phyloP scores from a whole-genome alignment of 2,888 invertebrate species.

The Sarcophaga caerulescens region DNA sequence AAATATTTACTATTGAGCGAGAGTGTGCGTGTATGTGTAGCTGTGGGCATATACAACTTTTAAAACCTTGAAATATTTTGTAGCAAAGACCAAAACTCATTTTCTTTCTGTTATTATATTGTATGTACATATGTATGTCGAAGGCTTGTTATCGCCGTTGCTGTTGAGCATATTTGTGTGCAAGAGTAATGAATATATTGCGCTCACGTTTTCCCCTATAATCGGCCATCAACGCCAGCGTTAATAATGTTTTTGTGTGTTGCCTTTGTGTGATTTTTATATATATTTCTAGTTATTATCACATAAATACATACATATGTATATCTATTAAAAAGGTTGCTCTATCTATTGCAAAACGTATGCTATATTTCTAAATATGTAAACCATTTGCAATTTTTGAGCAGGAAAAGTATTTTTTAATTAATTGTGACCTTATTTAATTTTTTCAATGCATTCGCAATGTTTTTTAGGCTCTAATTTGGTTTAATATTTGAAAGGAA shows the following conservation, averaged over 20 bases:
- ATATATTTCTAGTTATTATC: not conserved
- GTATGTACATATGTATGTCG: not conserved
- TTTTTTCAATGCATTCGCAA: too few species aligned
- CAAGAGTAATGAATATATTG: not conserved
- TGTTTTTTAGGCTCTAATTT: too few species aligned
- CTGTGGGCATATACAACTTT: constrained; percentile 51
- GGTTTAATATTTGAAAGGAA: too few species aligned
- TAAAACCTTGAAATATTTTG: constrained; percentile 64
- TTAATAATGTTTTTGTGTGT: not conserved
- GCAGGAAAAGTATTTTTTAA: too few species aligned
- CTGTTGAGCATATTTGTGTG: not conserved
- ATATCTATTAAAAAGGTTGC: too few species aligned
- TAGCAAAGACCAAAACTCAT: constrained; percentile 1
- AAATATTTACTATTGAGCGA: not conserved
- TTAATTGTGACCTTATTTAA: too few species aligned
- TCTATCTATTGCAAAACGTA: too few species aligned
- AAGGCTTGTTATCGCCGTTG: not conserved
- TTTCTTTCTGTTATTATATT: constrained; percentile 42
- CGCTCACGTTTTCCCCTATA: not conserved
- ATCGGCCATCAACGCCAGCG: constrained; percentile 21
- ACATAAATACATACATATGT: too few species aligned
- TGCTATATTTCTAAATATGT: too few species aligned
- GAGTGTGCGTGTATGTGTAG: not conserved
- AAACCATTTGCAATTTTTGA: too few species aligned
- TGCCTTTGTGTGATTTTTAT: constrained; percentile 2